Conservation (phyloP, 2,888 invertebrate genomes). For the Pimpla rufipes region DNA sequence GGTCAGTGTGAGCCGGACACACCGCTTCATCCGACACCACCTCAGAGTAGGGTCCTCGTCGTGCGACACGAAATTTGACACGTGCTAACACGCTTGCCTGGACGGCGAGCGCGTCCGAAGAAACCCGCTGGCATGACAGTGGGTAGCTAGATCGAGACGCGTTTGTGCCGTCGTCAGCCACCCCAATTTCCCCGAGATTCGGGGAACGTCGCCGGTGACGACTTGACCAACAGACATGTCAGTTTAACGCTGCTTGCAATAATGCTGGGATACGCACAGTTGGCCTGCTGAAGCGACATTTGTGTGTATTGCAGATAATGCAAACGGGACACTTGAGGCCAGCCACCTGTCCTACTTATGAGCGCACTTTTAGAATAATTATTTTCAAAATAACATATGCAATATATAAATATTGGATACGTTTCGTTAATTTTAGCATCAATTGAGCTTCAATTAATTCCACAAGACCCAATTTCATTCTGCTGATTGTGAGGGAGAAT, state of each 20-base stretch:
- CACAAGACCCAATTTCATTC: too few relatives aligned
- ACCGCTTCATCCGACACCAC: constrained; percentile 53
- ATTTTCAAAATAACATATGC: too few relatives aligned
- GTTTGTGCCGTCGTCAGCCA: constrained; percentile 71
- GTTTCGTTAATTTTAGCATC: too few relatives aligned
- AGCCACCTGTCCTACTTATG: not conserved
- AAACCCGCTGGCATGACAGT: constrained; percentile 52
- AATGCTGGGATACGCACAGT: constrained; percentile 3
- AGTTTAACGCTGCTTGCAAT: not conserved
- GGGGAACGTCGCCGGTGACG: constrained; percentile 29
- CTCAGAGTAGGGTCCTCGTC: constrained; percentile 60
- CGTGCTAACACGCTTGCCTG: constrained; percentile 68
- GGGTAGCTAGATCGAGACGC: constrained; percentile 47
- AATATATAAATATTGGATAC: too few relatives aligned
- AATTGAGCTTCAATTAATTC: too few relatives aligned
- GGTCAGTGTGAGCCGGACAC: constrained; percentile 46
- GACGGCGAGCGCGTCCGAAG: constrained; percentile 55
- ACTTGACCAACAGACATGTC: constrained; percentile 27
- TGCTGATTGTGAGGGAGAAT: too few relatives aligned
- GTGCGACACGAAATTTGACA: constrained; percentile 75
- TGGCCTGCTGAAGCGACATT: not conserved
- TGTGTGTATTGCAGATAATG: not conserved
- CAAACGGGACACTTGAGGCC: not conserved
- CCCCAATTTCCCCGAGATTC: constrained; percentile 68
- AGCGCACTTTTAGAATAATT: not conserved